Evolutionary conservation across 2,113 vertebrate species (phyloP).

Genomic region (Pithys albifrons): DNA sequence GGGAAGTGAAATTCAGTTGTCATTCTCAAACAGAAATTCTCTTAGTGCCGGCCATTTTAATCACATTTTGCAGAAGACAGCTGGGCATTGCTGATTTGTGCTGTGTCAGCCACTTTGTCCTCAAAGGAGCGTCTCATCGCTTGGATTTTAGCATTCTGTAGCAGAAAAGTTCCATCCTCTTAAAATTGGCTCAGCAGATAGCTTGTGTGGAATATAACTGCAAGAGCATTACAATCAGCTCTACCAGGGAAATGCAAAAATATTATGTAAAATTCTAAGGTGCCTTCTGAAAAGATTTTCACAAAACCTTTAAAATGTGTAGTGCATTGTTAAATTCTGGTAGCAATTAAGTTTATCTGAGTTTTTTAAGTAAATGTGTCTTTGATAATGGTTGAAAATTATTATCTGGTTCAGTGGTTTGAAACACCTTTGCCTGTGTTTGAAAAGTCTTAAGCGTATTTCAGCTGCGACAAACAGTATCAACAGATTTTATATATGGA

Average conservation of each 20-base stretch:
- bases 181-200: conserved; percentile 50
- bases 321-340: conserved; percentile 45
- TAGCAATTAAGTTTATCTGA: conserved; percentile 60
- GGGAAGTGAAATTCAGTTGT: conserved; percentile 45
- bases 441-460: conserved; percentile 53
- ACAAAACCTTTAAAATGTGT: conserved; percentile 60
- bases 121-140: conserved; percentile 4
- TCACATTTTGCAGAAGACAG: conserved; percentile 67
- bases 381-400: conserved; percentile 56
- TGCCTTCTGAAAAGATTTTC: conserved; percentile 45
- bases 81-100: conserved; percentile 50
- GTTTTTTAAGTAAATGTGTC: conserved; percentile 55
- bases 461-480: conserved; percentile 6
- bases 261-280: neutral
- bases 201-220: neutral
- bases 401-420: conserved; percentile 71
- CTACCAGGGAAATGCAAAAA: neutral
- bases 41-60: conserved; percentile 56
- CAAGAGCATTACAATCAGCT: conserved; percentile 14
- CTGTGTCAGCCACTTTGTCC: conserved; percentile 54
- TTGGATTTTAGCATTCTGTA: conserved; percentile 49
- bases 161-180: conserved; percentile 48
- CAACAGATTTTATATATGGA: neutral
- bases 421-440: conserved; percentile 56
- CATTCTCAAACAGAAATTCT: conserved; percentile 43